Evolutionary conservation across 2,113 vertebrate genomes (phyloP).

Genomic region (Trichechus manatus): DNA sequence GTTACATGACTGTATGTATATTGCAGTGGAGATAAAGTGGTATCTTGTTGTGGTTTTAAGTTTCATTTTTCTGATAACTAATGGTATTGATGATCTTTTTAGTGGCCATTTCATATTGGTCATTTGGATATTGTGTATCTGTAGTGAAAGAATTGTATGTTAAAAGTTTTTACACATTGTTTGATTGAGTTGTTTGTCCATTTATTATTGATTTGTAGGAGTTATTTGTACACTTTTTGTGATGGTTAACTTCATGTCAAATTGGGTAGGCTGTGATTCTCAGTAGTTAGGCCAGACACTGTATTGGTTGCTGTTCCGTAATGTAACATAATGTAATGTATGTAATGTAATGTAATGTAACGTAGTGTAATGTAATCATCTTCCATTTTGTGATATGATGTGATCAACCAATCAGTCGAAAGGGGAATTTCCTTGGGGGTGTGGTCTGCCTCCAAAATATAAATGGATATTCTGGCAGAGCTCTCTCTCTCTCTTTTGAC

Average conservation of each 20-base stretch:
- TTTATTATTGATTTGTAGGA: too few species aligned
- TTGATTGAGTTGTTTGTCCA: neutral
- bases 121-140: neutral
- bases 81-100: neutral
- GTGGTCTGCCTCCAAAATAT: too few species aligned
- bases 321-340: too few species aligned
- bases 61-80: neutral
- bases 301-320: neutral
- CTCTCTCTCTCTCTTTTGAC: neutral
- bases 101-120: neutral
- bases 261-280: too few species aligned
- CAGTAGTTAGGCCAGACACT: too few species aligned
- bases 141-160: neutral
- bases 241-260: too few species aligned
- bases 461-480: neutral
- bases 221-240: too few species aligned
- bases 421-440: too few species aligned
- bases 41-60: neutral
- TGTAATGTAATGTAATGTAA: too few species aligned
- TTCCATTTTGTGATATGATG: neutral
- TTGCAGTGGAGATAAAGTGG: neutral
- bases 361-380: too few species aligned
- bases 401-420: too few species aligned
- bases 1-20: neutral
- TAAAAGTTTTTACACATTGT: neutral